Percentiles rank a stretch among this genome's conserved stretches.
phyloP scores from a whole-genome alignment of 2,797 vertebrate species.

The Chanos chanos region DNA sequence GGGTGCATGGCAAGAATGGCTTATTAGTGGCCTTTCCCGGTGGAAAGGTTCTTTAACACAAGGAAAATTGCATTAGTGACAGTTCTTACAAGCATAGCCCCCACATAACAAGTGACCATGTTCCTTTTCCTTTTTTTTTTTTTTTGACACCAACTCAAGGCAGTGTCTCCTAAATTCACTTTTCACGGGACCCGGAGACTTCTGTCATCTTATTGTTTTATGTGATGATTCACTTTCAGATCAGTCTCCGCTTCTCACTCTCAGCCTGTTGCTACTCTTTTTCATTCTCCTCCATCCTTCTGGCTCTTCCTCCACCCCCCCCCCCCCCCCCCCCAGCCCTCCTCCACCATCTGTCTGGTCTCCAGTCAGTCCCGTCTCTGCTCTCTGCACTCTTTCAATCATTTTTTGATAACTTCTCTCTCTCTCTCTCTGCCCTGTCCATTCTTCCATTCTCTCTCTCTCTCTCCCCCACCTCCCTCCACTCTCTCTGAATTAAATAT shows the following conservation, averaged over 20 bases:
- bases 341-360: neutral
- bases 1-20: conserved; percentile 24
- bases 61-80: too few species aligned
- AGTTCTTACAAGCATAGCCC: too few species aligned
- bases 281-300: conserved; percentile 43
- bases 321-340: conserved; percentile 46
- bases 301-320: conserved; percentile 30
- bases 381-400: conserved; percentile 54
- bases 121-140: too few species aligned
- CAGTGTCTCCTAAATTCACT: too few species aligned
- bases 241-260: conserved; percentile 66
- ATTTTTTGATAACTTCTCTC: conserved; percentile 62
- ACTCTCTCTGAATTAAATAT: conserved; percentile 14
- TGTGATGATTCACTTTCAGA: conserved; percentile 61
- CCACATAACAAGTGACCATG: neutral
- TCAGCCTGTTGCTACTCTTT: conserved; percentile 58
- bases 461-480: conserved; percentile 4
- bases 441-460: conserved; percentile 13
- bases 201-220: conserved; percentile 47
- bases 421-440: conserved; percentile 11
- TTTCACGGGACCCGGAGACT: conserved; percentile 7
- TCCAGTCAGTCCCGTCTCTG: neutral
- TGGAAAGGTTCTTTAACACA: too few species aligned
- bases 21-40: too few species aligned
- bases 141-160: too few species aligned